Evolutionary conservation across 1,140 invertebrate genomes (phyloP).

Genomic region (Mercenaria mercenaria): DNA sequence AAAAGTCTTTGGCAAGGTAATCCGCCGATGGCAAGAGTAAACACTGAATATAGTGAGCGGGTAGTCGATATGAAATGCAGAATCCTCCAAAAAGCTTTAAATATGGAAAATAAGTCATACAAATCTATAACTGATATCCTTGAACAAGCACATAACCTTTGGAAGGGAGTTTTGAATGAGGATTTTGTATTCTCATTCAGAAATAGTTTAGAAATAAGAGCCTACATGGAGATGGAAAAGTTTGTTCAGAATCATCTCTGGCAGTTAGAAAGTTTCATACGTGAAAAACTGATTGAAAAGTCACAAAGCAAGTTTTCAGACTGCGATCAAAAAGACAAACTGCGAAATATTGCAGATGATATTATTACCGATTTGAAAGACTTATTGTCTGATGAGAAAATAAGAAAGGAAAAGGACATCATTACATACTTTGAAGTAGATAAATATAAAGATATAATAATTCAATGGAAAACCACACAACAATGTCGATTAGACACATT

Average conservation of each 20-base stretch:
- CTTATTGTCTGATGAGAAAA: neutral
- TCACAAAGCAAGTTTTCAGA: neutral
- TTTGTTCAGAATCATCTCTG: neutral
- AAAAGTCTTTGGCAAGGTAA: neutral
- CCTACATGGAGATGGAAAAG: neutral
- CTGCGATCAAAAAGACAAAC: neutral
- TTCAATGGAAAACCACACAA: neutral
- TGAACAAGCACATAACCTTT: neutral
- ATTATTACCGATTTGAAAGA: neutral
- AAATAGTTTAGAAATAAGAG: neutral
- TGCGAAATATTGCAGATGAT: neutral
- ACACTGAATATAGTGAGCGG: neutral
- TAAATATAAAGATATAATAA: neutral
- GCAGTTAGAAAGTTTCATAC: neutral
- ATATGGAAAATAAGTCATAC: neutral
- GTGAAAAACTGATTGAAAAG: neutral
- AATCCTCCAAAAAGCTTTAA: neutral
- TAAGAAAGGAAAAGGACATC: neutral
- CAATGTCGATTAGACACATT: neutral
- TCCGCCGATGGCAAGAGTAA: conserved; percentile 25
- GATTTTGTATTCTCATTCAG: too few relatives aligned
- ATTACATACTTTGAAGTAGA: neutral
- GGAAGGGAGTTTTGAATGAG: neutral
- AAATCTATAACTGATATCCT: neutral
- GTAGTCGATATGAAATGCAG: neutral